Evolutionary conservation across 2,888 invertebrate species (phyloP).

Genomic region (Platypus cylindrus): DNA sequence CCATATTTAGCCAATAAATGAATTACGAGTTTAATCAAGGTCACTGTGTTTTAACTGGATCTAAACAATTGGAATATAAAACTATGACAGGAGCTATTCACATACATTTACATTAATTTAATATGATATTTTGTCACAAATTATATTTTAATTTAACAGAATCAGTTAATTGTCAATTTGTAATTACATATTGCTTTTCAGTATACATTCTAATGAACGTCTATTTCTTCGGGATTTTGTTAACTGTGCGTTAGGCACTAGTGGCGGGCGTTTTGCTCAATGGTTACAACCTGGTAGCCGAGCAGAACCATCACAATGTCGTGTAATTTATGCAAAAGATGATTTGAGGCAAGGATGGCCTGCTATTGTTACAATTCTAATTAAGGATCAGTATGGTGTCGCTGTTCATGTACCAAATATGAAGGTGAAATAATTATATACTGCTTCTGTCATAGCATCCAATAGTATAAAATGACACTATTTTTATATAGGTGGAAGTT

Average conservation of each 20-base stretch:
- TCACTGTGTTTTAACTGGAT: too few relatives aligned
- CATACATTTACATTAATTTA: too few relatives aligned
- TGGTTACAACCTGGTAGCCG: slow-evolving; percentile 92
- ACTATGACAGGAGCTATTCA: too few relatives aligned
- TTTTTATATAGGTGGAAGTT: slow-evolving; percentile 41
- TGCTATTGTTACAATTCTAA: slow-evolving; percentile 65
- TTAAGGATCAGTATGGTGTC: slow-evolving; percentile 82
- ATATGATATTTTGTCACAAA: too few relatives aligned
- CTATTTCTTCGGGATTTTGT: slow-evolving; percentile 90
- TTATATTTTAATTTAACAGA: too few relatives aligned
- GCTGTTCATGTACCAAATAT: slow-evolving; percentile 73
- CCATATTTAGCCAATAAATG: too few relatives aligned
- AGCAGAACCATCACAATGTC: slow-evolving; percentile 79
- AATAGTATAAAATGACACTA: slow-evolving; percentile 28
- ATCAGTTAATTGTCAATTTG: neutral
- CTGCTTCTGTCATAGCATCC: neutral
- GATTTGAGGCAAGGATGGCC: slow-evolving; percentile 71
- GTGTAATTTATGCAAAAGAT: slow-evolving; percentile 62
- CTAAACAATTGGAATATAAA: too few relatives aligned
- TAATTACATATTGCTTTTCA: slow-evolving; percentile 37
- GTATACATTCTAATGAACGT: slow-evolving; percentile 79
- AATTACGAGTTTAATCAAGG: too few relatives aligned
- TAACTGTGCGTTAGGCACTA: slow-evolving; percentile 64
- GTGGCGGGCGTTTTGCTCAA: slow-evolving; percentile 82
- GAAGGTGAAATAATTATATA: slow-evolving; percentile 48